These are phyloP conservation scores for Sinelater perroti DNA, from an alignment of 2,888 invertebrate species.

Conservation along the genomic window DNA sequence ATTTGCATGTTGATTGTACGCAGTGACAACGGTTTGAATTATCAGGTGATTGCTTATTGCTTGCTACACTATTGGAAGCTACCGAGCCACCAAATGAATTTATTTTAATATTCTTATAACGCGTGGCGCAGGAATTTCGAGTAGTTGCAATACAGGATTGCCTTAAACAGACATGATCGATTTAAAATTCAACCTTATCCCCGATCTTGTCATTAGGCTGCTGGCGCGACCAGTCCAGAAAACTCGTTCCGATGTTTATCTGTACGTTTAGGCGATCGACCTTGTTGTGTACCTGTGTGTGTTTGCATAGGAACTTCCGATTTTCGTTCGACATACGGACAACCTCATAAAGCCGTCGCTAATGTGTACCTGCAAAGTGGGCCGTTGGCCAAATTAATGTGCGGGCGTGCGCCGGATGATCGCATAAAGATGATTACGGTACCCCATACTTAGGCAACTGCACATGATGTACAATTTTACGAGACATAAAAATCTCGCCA, in stretches of 20 bases:
- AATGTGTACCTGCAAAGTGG: conserved; percentile 7
- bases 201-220: neutral
- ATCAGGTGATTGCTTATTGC: neutral
- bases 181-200: neutral
- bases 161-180: no score
- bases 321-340: neutral
- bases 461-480: conserved; percentile 17
- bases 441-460: conserved; percentile 11
- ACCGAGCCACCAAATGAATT: no score
- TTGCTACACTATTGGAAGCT: no score
- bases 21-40: conserved; percentile 2
- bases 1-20: conserved; percentile 22
- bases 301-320: neutral
- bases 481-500: conserved; percentile 21
- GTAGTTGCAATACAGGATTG: no score
- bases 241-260: neutral
- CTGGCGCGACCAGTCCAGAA: neutral
- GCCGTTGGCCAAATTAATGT: conserved; percentile 5
- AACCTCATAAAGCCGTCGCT: conserved; percentile 3
- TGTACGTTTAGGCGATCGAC: neutral
- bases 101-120: no score
- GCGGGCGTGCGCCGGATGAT: neutral
- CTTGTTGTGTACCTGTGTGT: neutral
- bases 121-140: no score
- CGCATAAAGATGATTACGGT: conserved; percentile 16